Evolutionary conservation across 2,797 vertebrate genomes (phyloP), one percentile per base, ranked within the genome.

Genomic region (Mormyrus hasselquistii): DNA sequence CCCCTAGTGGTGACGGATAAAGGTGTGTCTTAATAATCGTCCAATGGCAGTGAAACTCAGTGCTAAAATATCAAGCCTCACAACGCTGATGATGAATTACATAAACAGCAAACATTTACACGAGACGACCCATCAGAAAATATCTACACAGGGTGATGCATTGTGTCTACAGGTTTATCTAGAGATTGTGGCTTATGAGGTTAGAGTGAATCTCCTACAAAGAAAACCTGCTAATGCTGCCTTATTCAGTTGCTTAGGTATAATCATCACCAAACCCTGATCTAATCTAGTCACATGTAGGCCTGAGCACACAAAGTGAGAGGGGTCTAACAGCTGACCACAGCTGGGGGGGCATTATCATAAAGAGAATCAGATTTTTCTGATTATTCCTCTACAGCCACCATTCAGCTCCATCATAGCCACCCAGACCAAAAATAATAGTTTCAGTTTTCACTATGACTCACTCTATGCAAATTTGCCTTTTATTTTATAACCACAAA

Each of bases 391-490:
- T 41, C 34, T 19, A 76, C 69, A 76, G 14, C 12, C 69, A 76
- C 73, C 49, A 76, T 76, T 76, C 73, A 41, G 38, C 38, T 76
- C 34, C 34, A 41, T 76, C 34, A 76, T 19, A 41, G 5, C 16
- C 38, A 76, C 73, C 69, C 34, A 76, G 69, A 19, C 73, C 38
- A 41, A 41, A 41, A 76, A 76, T 76, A 76, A 6, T 34, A 69
- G 38, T 76, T 76, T 41, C 29, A 16, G 41, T 73, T 76, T 76
- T 65, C 55, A 47, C 57, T 19, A 9, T 87, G 50, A 41, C 34
- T 90, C 86, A 83, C 69, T 41, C 50, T 76, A 29, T 87, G 76
- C 29, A 59, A 47, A 12, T 55, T 57, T 10, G 41, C 89, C 57
- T n/a, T 89, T 65, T 34, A 79, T 7, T 79, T 22, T 90, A 83